These are phyloP conservation scores for Anableps anableps DNA, from an alignment of 2,797 vertebrate genomes.

Conservation along the genomic window DNA sequence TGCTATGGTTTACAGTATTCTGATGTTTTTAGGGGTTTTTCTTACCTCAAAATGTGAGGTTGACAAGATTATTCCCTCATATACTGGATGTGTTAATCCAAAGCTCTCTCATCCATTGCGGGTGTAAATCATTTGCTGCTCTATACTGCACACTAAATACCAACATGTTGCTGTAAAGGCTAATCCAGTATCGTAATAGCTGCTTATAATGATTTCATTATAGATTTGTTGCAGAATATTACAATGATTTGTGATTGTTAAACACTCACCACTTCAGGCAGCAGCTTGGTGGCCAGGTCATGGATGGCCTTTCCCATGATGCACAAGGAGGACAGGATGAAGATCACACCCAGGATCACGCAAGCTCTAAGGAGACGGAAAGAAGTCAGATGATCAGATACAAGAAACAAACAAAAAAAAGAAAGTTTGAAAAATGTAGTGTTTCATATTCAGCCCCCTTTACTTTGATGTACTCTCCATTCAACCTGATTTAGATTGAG, in stretches of 20 bases:
- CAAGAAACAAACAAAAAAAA: background rate
- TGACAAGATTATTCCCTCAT: slow-evolving; percentile 1
- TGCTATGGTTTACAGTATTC: slow-evolving; percentile 1
- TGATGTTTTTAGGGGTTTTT: background rate
- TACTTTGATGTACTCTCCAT: too few relatives aligned
- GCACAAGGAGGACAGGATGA: slow-evolving; percentile 94
- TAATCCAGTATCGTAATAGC: background rate
- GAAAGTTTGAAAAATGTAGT: background rate
- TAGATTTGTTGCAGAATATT: background rate
- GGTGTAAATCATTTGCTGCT: background rate
- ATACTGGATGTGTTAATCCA: slow-evolving; percentile 34
- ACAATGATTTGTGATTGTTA: background rate
- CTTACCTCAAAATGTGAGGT: slow-evolving; percentile 2
- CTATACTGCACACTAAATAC: too few relatives aligned
- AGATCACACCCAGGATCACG: slow-evolving; percentile 92
- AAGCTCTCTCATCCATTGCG: slow-evolving; percentile 1
- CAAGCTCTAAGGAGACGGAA: slow-evolving; percentile 85
- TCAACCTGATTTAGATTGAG: too few relatives aligned
- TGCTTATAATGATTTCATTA: background rate
- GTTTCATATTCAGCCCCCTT: background rate
- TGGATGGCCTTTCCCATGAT: slow-evolving; percentile 97
- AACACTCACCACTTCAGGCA: slow-evolving; percentile 95
- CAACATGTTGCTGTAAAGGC: too few relatives aligned
- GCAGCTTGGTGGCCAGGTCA: slow-evolving; percentile 91
- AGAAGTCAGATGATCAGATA: background rate